Conservation (phyloP, 1,140 invertebrate genomes). For the Polypedilum pembai region DNA sequence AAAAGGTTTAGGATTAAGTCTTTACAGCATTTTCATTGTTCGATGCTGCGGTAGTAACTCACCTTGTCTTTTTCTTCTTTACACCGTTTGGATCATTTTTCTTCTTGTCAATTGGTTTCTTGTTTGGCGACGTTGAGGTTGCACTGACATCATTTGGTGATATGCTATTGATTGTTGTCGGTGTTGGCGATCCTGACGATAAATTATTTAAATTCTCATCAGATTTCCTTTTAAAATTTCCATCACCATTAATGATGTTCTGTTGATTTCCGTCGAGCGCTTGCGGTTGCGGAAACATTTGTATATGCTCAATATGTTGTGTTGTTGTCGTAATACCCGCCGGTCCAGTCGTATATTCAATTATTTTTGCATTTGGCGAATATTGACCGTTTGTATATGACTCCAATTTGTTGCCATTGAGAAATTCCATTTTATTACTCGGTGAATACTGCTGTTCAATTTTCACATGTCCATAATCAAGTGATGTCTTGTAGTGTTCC, state of each 20-base stretch:
- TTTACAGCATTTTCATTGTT: too few species aligned
- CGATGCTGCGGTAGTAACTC: conserved; percentile 32
- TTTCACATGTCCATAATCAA: conserved; percentile 37
- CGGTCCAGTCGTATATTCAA: conserved; percentile 21
- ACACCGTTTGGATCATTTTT: conserved; percentile 79
- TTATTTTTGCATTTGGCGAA: conserved; percentile 2
- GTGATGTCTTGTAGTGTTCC: conserved; percentile 33
- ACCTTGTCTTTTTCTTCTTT: conserved; percentile 93
- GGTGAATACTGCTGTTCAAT: conserved; percentile 37
- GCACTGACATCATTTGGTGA: conserved; percentile 29
- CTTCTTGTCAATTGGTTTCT: conserved; percentile 69
- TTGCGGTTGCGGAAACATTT: conserved; percentile 25
- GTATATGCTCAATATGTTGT: conserved; percentile 26
- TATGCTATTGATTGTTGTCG: conserved; percentile 6
- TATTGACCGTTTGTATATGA: conserved; percentile 21
- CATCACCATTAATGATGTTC: conserved; percentile 31
- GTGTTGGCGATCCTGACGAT: conserved; percentile 25
- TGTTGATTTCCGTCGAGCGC: conserved; percentile 31
- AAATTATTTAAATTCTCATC: conserved; percentile 22
- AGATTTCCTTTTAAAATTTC: conserved; percentile 29
- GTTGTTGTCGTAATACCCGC: neutral
- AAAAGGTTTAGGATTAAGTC: too few species aligned
- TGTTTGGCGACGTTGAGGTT: conserved; percentile 44
- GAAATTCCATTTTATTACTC: conserved; percentile 32
- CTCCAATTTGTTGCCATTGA: neutral